These are phyloP conservation scores for Sinocyclocheilus anshuiensis DNA, from an alignment of 2,113 vertebrate genomes.

Conservation along the genomic window DNA sequence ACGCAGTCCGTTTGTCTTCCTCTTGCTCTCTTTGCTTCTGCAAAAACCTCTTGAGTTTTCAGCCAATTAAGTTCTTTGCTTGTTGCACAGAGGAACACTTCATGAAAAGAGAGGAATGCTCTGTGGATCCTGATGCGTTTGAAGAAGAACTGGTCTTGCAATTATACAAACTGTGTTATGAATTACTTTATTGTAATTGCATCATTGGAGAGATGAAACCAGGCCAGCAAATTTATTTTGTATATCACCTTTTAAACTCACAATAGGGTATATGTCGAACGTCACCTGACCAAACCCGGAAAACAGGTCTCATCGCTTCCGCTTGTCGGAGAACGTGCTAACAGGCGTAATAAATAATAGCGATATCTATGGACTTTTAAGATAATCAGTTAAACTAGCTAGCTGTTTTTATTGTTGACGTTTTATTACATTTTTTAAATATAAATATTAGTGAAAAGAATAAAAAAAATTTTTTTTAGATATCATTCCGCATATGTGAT, in stretches of 20 bases:
- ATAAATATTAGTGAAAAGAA: too few species aligned
- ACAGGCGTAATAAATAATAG: too few species aligned
- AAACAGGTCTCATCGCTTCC: too few species aligned
- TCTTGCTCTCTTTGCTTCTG: conserved; percentile 20
- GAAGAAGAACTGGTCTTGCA: conserved; percentile 26
- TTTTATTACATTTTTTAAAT: too few species aligned
- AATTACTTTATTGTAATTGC: conserved; percentile 22
- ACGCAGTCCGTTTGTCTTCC: conserved; percentile 11
- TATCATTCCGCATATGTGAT: too few species aligned
- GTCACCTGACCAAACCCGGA: too few species aligned
- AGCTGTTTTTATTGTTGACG: too few species aligned
- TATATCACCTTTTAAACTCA: neutral
- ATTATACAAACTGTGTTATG: conserved; percentile 29
- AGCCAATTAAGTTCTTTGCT: conserved; percentile 38
- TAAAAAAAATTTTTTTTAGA: too few species aligned
- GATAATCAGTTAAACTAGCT: too few species aligned
- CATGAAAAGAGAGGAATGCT: conserved; percentile 28
- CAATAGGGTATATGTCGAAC: neutral
- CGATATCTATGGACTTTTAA: too few species aligned
- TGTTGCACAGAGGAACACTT: conserved; percentile 22
- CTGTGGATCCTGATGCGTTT: neutral
- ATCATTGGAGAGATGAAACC: conserved; percentile 19
- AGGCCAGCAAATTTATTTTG: neutral
- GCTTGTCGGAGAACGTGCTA: too few species aligned
- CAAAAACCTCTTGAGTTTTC: conserved; percentile 19